phyloP scores from a whole-genome alignment of 92 coral and sea anemone genomes.

The Galaxea fascicularis region DNA sequence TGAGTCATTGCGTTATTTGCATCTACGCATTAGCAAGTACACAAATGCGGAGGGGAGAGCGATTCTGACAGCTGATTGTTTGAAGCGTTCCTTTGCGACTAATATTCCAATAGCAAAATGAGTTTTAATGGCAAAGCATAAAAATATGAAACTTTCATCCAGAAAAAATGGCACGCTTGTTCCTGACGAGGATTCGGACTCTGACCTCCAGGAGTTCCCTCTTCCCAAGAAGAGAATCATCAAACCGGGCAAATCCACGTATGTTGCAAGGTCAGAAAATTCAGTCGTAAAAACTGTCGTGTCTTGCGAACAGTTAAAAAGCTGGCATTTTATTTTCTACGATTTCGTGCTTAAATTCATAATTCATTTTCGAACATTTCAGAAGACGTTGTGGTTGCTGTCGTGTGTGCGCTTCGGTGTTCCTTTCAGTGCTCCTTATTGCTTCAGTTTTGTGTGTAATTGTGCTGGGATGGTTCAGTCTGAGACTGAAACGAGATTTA shows the following conservation, averaged over 20 bases:
- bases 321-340: conserved; percentile 2
- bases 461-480: conserved; percentile 89
- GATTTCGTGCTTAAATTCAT: neutral
- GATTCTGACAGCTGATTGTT: neutral
- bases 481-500: conserved; percentile 87
- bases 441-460: conserved; percentile 88
- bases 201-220: conserved; percentile 81
- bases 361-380: conserved; percentile 61
- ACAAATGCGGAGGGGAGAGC: neutral
- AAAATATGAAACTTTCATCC: conserved; percentile 84
- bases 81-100: neutral
- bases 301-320: neutral
- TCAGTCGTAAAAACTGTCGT: neutral
- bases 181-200: conserved; percentile 81
- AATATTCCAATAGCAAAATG: neutral
- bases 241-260: conserved; percentile 83
- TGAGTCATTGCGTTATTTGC: neutral
- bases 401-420: conserved; percentile 86
- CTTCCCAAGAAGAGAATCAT: conserved; percentile 87
- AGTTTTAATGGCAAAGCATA: conserved; percentile 71
- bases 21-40: neutral
- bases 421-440: conserved; percentile 81
- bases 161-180: conserved; percentile 86
- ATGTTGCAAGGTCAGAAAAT: conserved; percentile 68
- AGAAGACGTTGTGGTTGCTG: conserved; percentile 87